Base-by-base conservation (phyloP, 2,113 vertebrate genomes). In the Piliocolobus tephrosceles region DNA sequence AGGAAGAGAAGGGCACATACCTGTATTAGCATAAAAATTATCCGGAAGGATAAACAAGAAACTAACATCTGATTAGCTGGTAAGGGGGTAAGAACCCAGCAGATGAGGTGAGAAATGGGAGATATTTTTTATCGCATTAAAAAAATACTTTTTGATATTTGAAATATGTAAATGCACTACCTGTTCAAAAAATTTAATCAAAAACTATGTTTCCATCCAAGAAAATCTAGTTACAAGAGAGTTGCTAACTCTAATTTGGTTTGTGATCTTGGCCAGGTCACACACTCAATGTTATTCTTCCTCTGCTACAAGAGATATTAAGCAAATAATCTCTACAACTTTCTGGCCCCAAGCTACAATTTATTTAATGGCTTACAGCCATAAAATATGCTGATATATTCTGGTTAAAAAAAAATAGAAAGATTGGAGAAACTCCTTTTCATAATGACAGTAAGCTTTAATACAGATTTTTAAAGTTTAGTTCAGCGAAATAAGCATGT, bases 401-500 rank as follows among this genome's bases (percentile, higher is more conserved):
- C 17, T 68, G 70, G 25, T 32, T 68, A 32, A 50, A 61, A 43
- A n/a, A 94, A 90, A 66, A 2, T 68, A 8, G 0, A 18, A 88
- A 22, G 79, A 32, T 22, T n/a, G 40, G 6, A 32, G 20, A 85
- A 80, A 86, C 38, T 79, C 38, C 13, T 61, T 68, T 92, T 47
- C 47, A 68, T 75, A 82, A 83, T 73, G 61, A 90, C 23, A 80
- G 18, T 61, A 61, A 86, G n/a, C 79, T 94, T 66, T 90, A 89
- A 85, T 30, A 82, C 6, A 86, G 6, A 91, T 91, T 82, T 95
- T 75, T 45, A 64, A 78, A 83, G 52, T 25, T 66, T 79, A 11
- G 32, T 82, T 82, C 80, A 61, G 90, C 57, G 27, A 92, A 97
- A 94, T 87, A 3, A 75, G 88, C 75, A 78, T 68, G 79, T 38